A percentile compares a stretch with the other conserved stretches of the same genome.
Conservation (phyloP, 2,797 vertebrate species). For the Alca torda region DNA sequence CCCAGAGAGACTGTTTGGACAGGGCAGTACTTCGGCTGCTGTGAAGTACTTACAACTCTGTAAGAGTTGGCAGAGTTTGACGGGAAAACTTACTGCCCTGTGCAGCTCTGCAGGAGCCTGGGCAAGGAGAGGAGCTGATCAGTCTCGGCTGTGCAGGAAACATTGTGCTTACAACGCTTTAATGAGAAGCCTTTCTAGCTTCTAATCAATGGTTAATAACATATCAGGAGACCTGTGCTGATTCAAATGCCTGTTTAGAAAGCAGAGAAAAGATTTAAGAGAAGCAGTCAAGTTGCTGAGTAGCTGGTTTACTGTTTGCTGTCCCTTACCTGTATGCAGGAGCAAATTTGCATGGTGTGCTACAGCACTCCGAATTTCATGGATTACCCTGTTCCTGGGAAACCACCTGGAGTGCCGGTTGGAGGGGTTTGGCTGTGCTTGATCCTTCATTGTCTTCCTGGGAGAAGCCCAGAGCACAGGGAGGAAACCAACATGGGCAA, state of each 20-base stretch:
- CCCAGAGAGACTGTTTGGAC: neutral
- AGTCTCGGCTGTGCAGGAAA: neutral
- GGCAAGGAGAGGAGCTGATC: neutral
- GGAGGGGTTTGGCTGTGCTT: neutral
- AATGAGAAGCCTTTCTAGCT: neutral
- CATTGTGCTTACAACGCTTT: neutral
- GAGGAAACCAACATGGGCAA: neutral
- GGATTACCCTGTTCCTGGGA: neutral
- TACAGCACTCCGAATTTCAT: neutral
- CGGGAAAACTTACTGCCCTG: neutral
- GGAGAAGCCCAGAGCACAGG: neutral
- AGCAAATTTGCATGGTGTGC: neutral
- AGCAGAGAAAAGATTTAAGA: neutral
- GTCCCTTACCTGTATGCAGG: neutral
- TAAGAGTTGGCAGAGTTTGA: neutral
- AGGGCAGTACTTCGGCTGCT: neutral
- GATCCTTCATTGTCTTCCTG: neutral
- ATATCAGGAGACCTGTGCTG: neutral
- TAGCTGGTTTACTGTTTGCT: neutral
- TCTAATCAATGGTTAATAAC: neutral
- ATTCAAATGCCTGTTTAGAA: neutral
- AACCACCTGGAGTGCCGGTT: neutral
- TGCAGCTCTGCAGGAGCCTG: neutral
- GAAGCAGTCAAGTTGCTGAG: fast-evolving
- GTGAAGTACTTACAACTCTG: neutral